Conservation (phyloP, 2,113 vertebrate species). For the Orientallactaga bullata region DNA sequence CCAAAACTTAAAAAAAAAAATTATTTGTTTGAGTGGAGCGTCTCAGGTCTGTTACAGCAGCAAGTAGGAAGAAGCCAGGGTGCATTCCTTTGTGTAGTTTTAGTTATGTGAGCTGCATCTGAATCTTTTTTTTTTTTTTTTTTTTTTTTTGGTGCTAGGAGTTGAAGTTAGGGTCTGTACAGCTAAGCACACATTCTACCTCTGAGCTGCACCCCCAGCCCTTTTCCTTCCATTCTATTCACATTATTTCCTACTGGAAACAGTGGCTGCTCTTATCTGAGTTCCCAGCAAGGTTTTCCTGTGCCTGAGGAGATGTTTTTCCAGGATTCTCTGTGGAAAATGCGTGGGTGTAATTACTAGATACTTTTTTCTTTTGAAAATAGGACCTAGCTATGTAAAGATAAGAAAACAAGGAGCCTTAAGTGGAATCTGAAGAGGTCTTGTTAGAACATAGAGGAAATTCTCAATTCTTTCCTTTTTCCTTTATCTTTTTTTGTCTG, state of each 20-base stretch:
- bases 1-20: neutral
- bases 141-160: neutral
- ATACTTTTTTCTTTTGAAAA: neutral
- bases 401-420: neutral
- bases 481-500: neutral
- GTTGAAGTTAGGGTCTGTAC: neutral
- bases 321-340: slow-evolving; percentile 45
- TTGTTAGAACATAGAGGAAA: neutral
- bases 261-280: slow-evolving; percentile 18
- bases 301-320: neutral
- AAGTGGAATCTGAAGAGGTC: neutral
- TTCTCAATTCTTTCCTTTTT: neutral
- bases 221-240: slow-evolving; percentile 31
- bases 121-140: no score
- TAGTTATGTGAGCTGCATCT: neutral
- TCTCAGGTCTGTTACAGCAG: neutral
- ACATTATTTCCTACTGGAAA: slow-evolving; percentile 26
- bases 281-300: neutral
- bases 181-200: neutral
- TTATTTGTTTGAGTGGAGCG: neutral
- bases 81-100: neutral
- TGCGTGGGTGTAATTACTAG: neutral
- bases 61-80: neutral
- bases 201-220: no score
- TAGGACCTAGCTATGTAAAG: neutral